Percentiles rank a stretch among this genome's conserved stretches.
Evolutionary conservation across 1,140 invertebrate genomes (phyloP).

Genomic region (Camponotus floridanus): DNA sequence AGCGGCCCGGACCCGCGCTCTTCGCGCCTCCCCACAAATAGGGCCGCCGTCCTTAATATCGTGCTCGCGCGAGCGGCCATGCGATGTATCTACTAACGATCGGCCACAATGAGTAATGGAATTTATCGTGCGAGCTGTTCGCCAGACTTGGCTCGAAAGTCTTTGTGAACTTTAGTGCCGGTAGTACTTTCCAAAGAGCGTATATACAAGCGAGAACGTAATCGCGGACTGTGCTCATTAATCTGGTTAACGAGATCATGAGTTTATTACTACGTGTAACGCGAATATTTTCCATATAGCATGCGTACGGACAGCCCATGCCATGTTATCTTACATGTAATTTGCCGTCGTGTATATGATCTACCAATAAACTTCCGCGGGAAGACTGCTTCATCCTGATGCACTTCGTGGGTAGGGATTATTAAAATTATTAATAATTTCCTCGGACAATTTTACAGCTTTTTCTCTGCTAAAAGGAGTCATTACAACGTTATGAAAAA

Average conservation of each 20-base stretch:
- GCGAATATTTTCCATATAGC: conserved; percentile 11
- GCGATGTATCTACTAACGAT: conserved; percentile 65
- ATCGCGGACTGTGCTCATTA: conserved; percentile 31
- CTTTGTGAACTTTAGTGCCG: conserved; percentile 43
- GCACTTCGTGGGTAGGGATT: not conserved
- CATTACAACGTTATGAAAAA: not conserved
- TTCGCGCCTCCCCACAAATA: conserved; percentile 58
- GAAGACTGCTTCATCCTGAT: conserved; percentile 25
- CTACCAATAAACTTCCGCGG: conserved; percentile 8
- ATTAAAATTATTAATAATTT: conserved; percentile 36
- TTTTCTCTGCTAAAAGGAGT: not conserved
- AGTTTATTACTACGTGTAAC: conserved; percentile 50
- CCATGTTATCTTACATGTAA: conserved; percentile 35
- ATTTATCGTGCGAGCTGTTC: conserved; percentile 59
- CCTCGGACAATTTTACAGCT: not conserved
- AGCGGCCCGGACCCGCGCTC: conserved; percentile 46
- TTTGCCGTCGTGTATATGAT: conserved; percentile 32
- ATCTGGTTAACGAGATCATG: conserved; percentile 62
- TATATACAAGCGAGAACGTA: conserved; percentile 1
- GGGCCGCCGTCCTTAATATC: conserved; percentile 47
- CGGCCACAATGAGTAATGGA: conserved; percentile 64
- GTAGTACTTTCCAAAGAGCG: not conserved
- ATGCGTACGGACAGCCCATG: not conserved
- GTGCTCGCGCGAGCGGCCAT: conserved; percentile 26
- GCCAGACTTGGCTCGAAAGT: conserved; percentile 46